phyloP scores from a whole-genome alignment of 2,888 invertebrate genomes.

The Ochropacha duplaris region DNA sequence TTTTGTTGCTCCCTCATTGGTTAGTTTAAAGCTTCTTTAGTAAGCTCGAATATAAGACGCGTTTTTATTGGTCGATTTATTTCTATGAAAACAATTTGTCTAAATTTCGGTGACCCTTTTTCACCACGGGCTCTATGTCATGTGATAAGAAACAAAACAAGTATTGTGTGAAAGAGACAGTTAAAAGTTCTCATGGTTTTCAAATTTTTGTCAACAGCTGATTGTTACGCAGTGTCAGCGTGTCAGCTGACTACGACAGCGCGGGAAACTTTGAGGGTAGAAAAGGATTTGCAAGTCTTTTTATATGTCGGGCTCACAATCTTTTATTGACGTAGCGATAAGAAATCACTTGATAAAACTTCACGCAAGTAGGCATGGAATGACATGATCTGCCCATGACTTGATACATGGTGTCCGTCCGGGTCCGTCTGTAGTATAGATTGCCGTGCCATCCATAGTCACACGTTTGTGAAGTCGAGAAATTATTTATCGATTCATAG shows the following conservation, averaged over 20 bases:
- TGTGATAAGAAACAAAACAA: conserved; percentile 44
- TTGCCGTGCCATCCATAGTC: too few relatives aligned
- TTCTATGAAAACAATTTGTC: conserved; percentile 7
- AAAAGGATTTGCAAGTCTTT: conserved; percentile 13
- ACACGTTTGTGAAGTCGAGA: too few relatives aligned
- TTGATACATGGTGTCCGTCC: conserved; percentile 21
- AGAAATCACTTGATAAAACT: conserved; percentile 27
- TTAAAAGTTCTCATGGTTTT: conserved; percentile 21
- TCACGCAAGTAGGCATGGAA: conserved; percentile 22
- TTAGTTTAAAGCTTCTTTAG: conserved; percentile 20
- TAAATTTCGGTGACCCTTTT: conserved; percentile 24
- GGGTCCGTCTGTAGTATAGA: too few relatives aligned
- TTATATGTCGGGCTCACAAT: conserved; percentile 15
- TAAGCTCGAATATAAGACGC: conserved; percentile 29
- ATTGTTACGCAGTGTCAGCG: conserved; percentile 22
- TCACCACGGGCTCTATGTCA: conserved; percentile 27
- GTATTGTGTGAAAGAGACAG: conserved; percentile 43
- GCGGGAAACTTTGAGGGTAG: conserved; percentile 38
- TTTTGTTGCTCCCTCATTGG: conserved; percentile 43
- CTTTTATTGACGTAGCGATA: conserved; percentile 11
- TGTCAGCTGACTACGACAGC: conserved; percentile 37
- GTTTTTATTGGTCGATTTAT: conserved; percentile 40
- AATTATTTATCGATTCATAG: too few relatives aligned
- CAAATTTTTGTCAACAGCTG: conserved; percentile 35
- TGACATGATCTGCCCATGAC: neutral